Evolutionary conservation across 2,113 vertebrate genomes (phyloP).

Genomic region (Theropithecus gelada): DNA sequence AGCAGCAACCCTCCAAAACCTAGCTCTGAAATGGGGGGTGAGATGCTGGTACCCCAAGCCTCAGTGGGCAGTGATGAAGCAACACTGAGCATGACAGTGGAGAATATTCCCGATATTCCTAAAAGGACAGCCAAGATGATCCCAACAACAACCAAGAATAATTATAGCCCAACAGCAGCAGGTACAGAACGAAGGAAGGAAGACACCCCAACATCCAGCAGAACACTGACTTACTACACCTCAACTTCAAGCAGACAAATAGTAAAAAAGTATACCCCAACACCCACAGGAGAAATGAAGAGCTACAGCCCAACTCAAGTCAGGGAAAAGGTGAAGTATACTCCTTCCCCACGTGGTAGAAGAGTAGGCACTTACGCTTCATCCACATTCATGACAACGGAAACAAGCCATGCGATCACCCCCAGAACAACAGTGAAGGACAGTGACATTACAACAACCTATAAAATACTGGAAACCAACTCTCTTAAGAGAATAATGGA

Average conservation of each 20-base stretch:
- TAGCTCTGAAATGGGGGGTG: conserved; percentile 2
- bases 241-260: background rate
- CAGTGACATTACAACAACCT: background rate
- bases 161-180: background rate
- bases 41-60: background rate
- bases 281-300: background rate
- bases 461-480: background rate
- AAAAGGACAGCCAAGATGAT: conserved; percentile 69
- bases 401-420: background rate
- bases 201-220: background rate
- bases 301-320: background rate
- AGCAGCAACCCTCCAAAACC: conserved; percentile 55
- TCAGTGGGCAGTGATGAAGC: background rate
- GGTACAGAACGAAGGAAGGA: background rate
- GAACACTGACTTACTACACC: background rate
- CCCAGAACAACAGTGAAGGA: background rate
- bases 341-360: background rate
- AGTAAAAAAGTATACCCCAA: background rate
- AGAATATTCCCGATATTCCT: background rate
- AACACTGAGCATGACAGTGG: background rate
- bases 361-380: background rate
- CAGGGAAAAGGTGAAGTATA: background rate
- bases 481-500: background rate
- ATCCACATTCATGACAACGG: background rate
- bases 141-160: background rate